Evolutionary conservation across 2,888 invertebrate species (phyloP), one percentile per base, ranked within the genome.

Genomic region (Didymodactylos carnosus): DNA sequence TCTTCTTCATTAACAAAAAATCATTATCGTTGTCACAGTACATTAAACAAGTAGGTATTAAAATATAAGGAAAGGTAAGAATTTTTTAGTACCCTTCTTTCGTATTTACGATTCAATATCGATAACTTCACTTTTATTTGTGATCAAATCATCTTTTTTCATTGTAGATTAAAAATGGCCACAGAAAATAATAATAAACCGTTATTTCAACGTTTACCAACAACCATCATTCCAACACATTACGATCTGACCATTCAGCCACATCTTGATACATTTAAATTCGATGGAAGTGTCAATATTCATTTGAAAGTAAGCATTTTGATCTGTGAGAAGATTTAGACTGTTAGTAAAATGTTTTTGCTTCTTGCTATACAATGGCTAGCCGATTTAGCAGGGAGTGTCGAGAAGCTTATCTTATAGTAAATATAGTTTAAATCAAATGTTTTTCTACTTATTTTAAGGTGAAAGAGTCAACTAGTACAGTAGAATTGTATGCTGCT

Each of bases 401-500:
- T n/a, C n/a, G n/a, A n/a, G n/a, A n/a, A n/a, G n/a, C n/a, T n/a
- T n/a, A n/a, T n/a, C n/a, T n/a, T n/a, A n/a, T n/a, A n/a, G n/a
- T n/a, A n/a, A n/a, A n/a, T n/a, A n/a, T n/a, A n/a, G n/a, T n/a
- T n/a, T n/a, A n/a, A n/a, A n/a, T n/a, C n/a, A n/a, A n/a, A n/a
- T n/a, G n/a, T n/a, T n/a, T n/a, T n/a, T n/a, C n/a, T n/a, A n/a
- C n/a, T n/a, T n/a, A n/a, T n/a, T 53, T 53, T 53, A 10, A 53
- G 53, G 35, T 53, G 8, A 53, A 53, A 3, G 10, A 62, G 11
- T 10, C 62, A 13, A 35, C 35, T 29, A 8, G 35, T 62, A 46
- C 71, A 51, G 71, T 74, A 8, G 41, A 71, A 40, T 72, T 74
- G 27, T 71, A 74, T 62, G 53, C 71, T 39, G 71, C 74, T 46